Base-by-base conservation (phyloP, 2,888 invertebrate genomes). In the Orthosia gothica region DNA sequence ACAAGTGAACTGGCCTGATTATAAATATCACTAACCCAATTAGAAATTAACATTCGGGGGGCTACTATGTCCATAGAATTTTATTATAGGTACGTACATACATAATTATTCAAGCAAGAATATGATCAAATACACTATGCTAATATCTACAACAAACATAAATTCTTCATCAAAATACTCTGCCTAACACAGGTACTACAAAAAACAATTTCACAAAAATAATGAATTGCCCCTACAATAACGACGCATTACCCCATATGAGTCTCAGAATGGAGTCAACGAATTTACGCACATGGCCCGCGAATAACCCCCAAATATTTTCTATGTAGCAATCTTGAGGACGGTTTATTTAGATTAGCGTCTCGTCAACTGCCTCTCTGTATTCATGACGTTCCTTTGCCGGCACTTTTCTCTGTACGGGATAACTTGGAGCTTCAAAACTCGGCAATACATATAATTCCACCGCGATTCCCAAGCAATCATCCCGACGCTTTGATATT, bases 311-410 rank as follows among this genome's bases (percentile, higher is more conserved):
- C 88, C 68, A 88, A 92, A 91, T 90, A 92, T 91, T 91, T 90
- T 88, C 87, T 83, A 70, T 81, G 82, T 84, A 86, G 89, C 89
- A 90, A 91, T 90, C 87, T 89, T 81, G 82, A 80, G 86, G 87
- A 79, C 88, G 86, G 89, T 91, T 92, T 93, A 92, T 92, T 93
- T 91, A 92, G 92, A 93, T 93, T 93, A 93, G 89, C 88, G 88
- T 82, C 89, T 89, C 89, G 87, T 90, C 88, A 89, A 88, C 79
- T 82, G 81, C 76, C 88, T 88, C 86, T 92, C 86, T 89, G 90
- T 92, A 93, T 93, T 92, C 93, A 92, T 93, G 91, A 88, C 87
- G 83, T 87, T 87, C 83, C 85, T 82, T 84, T 79, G 72, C 82
- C 81, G 84, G 81, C 87, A 91, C 87, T 89, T 90, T 88, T 89